Base-by-base conservation (phyloP, 2,888 invertebrate species). In the Heliconius charithonia region DNA sequence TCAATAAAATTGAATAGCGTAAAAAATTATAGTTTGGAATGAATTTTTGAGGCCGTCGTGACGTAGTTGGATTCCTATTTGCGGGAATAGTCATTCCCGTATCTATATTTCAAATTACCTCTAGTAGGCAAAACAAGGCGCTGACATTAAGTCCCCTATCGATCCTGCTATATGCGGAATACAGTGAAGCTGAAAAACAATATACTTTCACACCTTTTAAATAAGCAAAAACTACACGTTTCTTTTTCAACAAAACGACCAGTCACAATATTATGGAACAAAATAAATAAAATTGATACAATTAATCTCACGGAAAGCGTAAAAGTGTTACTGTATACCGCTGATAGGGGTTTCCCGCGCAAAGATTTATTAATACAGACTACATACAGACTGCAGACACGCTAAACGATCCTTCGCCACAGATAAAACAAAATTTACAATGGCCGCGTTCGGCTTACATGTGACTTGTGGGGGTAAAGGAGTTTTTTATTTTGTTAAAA, bases 321-420 rank as follows among this genome's bases (percentile, higher is more conserved):
- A 88, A 91, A 90, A 92, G 90, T 91, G 92, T 93, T 93, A 93
- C 93, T 89, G 83, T 90, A 86, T 85, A 85, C 79, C 80, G 88
- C 84, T 87, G 89, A 89, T 89, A 89, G 87, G 84, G 83, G 83
- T 85, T 85, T 84, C 82, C 79, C 80, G 80, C 79, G 81, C 73
- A 76, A 77, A 78, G 84, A 87, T 87, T 87, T 87, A 86, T 86
- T 79, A 77, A 71, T 77, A 78, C 73, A 59, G 62, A 70, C 76
- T 71, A 45, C 12, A 69, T 51, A 70, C 56, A 59, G 29, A 59
- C 83, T 83, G 84, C 84, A 85, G 83, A 83, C 86, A 85, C 85
- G 86, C 87, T 84, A 85, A 86, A 86, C 81, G 87, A 87, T 87
- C 83, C 78, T 77, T 74, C 56, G 75, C 67, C 77, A 75, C 80